Percentiles rank a stretch among this genome's conserved stretches.
These are phyloP conservation scores for Coregonus clupeaformis DNA, from an alignment of 2,113 vertebrate genomes.

Conservation along the genomic window DNA sequence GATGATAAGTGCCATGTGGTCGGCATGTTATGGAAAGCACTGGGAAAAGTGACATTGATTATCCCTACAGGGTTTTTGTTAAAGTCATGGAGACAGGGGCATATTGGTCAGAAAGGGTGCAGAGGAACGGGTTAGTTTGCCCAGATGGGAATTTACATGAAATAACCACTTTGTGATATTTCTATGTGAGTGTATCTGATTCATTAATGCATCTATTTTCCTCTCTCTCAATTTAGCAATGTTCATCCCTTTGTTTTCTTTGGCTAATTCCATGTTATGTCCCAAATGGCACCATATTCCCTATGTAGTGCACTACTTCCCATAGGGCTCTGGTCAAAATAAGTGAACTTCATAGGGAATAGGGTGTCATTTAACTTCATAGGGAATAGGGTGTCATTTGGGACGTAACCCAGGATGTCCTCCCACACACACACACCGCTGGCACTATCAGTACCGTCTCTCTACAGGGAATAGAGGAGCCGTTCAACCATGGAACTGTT, in stretches of 20 bases:
- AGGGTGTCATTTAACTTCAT: too few relatives aligned
- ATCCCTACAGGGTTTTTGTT: too few relatives aligned
- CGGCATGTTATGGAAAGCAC: too few relatives aligned
- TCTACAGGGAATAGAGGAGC: not conserved
- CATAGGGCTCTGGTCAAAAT: too few relatives aligned
- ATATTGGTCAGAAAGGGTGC: not conserved
- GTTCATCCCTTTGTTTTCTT: conserved; percentile 66
- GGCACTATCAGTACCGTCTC: not conserved
- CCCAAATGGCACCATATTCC: conserved; percentile 43
- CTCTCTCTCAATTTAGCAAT: conserved; percentile 62
- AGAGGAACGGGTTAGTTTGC: conserved; percentile 15
- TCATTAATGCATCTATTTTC: conserved; percentile 59
- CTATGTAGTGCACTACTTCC: too few relatives aligned
- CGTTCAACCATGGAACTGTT: not conserved
- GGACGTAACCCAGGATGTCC: conserved; percentile 17
- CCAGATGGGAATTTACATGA: conserved; percentile 54
- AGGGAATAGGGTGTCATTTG: not conserved
- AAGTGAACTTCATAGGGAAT: too few relatives aligned
- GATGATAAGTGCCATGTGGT: too few relatives aligned
- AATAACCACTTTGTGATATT: conserved; percentile 64
- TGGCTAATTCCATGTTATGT: conserved; percentile 73
- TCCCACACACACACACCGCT: conserved; percentile 19
- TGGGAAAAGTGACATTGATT: too few relatives aligned
- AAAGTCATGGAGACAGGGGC: conserved; percentile 8
- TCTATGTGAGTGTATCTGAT: conserved; percentile 63